Conservation (phyloP, 2,797 vertebrate genomes). For the Urosaurus nigricauda region DNA sequence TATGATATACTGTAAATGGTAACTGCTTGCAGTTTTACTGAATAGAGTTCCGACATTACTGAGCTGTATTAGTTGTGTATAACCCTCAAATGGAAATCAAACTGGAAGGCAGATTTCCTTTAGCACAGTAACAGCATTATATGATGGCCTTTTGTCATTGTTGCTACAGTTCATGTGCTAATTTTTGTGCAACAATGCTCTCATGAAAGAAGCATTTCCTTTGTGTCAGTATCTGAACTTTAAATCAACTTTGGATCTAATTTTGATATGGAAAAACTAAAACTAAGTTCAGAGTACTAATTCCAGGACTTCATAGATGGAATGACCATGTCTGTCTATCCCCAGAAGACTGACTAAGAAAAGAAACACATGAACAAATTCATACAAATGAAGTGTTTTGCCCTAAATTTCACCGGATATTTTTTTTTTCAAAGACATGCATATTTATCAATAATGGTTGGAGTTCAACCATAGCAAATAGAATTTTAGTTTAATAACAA, state of each 20-base stretch:
- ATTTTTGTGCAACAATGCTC: constrained; percentile 53
- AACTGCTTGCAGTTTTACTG: constrained; percentile 79
- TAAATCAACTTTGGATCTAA: constrained; percentile 49
- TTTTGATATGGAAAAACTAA: constrained; percentile 67
- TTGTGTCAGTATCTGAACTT: constrained; percentile 54
- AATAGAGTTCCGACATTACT: constrained; percentile 77
- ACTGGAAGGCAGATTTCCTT: constrained; percentile 63
- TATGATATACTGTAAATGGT: constrained; percentile 84
- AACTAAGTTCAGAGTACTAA: constrained; percentile 69
- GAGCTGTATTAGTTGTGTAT: constrained; percentile 77
- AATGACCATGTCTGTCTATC: constrained; percentile 60
- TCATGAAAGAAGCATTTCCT: constrained; percentile 57
- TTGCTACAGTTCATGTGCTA: constrained; percentile 57
- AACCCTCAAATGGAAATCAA: constrained; percentile 78
- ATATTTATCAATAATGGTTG: not conserved
- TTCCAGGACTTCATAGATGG: constrained; percentile 54
- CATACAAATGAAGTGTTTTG: not conserved
- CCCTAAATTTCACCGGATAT: not conserved
- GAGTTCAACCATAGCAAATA: not conserved
- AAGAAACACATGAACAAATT: constrained; percentile 15
- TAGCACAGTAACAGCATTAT: constrained; percentile 71
- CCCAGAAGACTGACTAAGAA: constrained; percentile 55
- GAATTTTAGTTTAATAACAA: not conserved
- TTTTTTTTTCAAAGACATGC: not conserved
- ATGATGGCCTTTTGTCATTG: constrained; percentile 63